Evolutionary conservation across 2,888 invertebrate genomes (phyloP), one percentile per base, ranked within the genome.

Genomic region (Oscheius onirici): DNA sequence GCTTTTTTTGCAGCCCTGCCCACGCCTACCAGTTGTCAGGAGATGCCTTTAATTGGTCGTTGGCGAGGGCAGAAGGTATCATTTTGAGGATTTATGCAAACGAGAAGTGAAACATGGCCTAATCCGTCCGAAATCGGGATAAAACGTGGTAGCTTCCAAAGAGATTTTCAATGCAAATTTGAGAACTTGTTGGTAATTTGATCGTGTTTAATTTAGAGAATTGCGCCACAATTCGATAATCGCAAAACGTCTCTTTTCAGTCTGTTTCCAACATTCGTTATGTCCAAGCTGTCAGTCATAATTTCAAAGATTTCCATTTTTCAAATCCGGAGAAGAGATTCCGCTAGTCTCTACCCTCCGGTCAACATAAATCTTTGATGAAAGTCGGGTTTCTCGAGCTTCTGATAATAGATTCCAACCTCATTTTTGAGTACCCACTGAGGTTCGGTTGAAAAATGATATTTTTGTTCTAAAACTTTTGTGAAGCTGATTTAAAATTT

Each of bases 321-420:
- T 46, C 20, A 15, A 8, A 46, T 5, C 20, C 46, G 55, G 26
- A 55, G 52, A 24, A 26, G 15, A 34, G 26, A 28, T 26, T 55
- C 26, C 55, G 55, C 28, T 55, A 55, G 55, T 28, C 55, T n/a
- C 28, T 15, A 11, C 41, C 58, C 58, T 58, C 58, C 20, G 20
- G 40, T 58, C 40, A 58, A 58, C 58, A 58, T 58, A 58, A 58
- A 58, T 58, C 41, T 58, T 58, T 58, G 58, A 58, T 58, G 58
- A 58, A 58, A 58, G 58, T 58, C 58, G 58, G 58, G 41, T 58
- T 58, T 58, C 40, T 58, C 58, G n/a, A 58, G 58, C 58, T 41
- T 58, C 58, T 58, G 40, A 58, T 58, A 58, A 58, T 58, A 41
- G 40, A 58, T 58, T 58, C 58, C 22, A 58, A 58, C 58, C 58